Base-by-base conservation (phyloP, 2,888 invertebrate species). In the Macrosoma leucophasiata region DNA sequence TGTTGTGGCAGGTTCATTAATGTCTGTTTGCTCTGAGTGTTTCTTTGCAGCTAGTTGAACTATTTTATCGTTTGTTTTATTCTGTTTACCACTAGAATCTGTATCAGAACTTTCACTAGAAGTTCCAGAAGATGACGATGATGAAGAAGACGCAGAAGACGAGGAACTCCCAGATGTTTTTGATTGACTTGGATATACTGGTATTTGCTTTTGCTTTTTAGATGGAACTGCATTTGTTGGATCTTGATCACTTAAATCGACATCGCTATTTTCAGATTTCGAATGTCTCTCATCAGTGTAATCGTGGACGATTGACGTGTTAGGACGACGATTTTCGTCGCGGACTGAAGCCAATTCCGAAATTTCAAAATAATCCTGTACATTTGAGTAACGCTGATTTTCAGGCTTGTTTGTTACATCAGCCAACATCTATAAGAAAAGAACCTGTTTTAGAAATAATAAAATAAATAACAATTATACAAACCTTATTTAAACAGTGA, bases 241-340 rank as follows among this genome's bases (percentile, higher is more conserved):
- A 31, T 36, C 39, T 25, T 36, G 28, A 39, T 43, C 39, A 37
- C 36, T 39, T 30, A 43, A 34, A 39, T 43, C 39, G 26, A 31
- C 31, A 39, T 39, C 33, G 15, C 30, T 41, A 28, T 33, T 24
- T 30, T 36, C 40, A 19, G 29, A 14, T 25, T 25, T 24, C 21
- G 25, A 24, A 20, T 26, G 13, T 34, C 13, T 36, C 8, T 29
- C 15, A 29, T 34, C 36, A 34, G 31, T 34, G 22, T 20, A 34
- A 36, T 34, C 25, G 19, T 36, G 18, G 21, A 29, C 26, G 25
- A 31, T 28, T 37, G 29, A 26, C 21, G 36, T 33, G 12, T 11
- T 12, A 22, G n/a, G n/a, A n/a, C n/a, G n/a, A n/a, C n/a, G n/a
- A n/a, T n/a, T n/a, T n/a, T n/a, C n/a, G n/a, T n/a, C 12, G 11